phyloP scores from a whole-genome alignment of 2,113 vertebrate species.

The Bos indicus region DNA sequence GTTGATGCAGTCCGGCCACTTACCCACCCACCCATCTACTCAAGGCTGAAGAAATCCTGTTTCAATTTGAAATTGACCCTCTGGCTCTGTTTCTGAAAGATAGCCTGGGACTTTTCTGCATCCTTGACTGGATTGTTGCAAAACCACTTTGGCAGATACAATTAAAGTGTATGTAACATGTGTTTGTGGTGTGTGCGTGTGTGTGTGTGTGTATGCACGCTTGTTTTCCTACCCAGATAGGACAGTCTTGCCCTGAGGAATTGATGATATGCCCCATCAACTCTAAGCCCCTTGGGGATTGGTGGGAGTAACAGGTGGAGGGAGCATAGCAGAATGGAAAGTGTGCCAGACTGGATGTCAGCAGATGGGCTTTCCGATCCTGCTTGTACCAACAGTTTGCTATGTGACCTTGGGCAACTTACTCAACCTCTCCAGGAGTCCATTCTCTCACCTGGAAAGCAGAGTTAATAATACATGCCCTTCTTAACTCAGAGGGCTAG shows the following conservation, averaged over 20 bases:
- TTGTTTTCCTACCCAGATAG: not conserved
- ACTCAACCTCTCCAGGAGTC: constrained; percentile 2
- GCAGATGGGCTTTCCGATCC: not conserved
- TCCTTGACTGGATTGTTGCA: not conserved
- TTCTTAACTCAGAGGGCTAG: not conserved
- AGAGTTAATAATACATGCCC: constrained; percentile 11
- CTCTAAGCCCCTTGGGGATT: not conserved
- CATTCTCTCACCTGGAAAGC: constrained; percentile 40
- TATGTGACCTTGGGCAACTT: constrained; percentile 22
- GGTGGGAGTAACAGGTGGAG: not conserved
- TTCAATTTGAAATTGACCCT: not conserved
- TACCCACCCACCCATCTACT: not conserved
- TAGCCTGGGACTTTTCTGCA: constrained; percentile 25
- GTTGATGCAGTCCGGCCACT: not conserved
- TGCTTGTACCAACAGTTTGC: not conserved
- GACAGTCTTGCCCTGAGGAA: not conserved
- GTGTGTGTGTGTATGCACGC: fast-evolving
- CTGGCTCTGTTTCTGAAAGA: not conserved
- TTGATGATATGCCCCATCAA: not conserved
- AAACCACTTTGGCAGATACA: constrained; percentile 12
- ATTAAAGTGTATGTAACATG: not conserved
- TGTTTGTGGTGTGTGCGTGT: not conserved
- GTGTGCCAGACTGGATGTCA: not conserved
- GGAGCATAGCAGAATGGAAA: not conserved
- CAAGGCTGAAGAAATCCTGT: not conserved